These are phyloP conservation scores for Trichoplusia ni DNA, from an alignment of 1,140 invertebrate genomes.

Conservation along the genomic window DNA sequence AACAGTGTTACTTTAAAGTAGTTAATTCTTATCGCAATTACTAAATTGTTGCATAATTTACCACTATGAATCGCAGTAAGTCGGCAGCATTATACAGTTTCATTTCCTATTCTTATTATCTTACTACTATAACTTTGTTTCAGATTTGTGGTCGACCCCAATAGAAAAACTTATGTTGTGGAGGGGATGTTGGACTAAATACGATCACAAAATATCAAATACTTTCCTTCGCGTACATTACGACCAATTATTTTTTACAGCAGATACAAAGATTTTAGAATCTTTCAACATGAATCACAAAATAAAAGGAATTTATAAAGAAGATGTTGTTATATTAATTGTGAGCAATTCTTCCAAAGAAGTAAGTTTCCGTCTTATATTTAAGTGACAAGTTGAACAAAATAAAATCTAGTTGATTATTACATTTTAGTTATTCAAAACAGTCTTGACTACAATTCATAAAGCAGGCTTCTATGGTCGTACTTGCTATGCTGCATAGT, in stretches of 20 bases:
- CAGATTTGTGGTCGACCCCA: constrained; percentile 36
- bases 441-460: too few species aligned
- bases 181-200: constrained; percentile 58
- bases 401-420: too few species aligned
- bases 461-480: too few species aligned
- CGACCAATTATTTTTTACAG: constrained; percentile 63
- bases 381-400: too few species aligned
- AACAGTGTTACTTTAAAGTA: too few species aligned
- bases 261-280: constrained; percentile 58
- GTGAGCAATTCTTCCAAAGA: constrained; percentile 37
- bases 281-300: constrained; percentile 59
- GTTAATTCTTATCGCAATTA: too few species aligned
- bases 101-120: too few species aligned
- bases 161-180: constrained; percentile 68
- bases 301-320: constrained; percentile 70
- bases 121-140: constrained; percentile 18
- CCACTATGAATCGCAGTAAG: too few species aligned
- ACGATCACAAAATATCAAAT: constrained; percentile 37
- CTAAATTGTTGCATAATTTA: too few species aligned
- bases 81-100: too few species aligned
- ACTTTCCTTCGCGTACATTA: constrained; percentile 52
- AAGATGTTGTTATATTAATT: constrained; percentile 62
- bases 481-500: too few species aligned
- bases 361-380: constrained; percentile 46
- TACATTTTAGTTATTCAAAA: too few species aligned